Percentiles rank a stretch among this genome's conserved stretches.
These are phyloP conservation scores for Bedellia somnulentella DNA, from an alignment of 2,888 invertebrate species.

Conservation along the genomic window DNA sequence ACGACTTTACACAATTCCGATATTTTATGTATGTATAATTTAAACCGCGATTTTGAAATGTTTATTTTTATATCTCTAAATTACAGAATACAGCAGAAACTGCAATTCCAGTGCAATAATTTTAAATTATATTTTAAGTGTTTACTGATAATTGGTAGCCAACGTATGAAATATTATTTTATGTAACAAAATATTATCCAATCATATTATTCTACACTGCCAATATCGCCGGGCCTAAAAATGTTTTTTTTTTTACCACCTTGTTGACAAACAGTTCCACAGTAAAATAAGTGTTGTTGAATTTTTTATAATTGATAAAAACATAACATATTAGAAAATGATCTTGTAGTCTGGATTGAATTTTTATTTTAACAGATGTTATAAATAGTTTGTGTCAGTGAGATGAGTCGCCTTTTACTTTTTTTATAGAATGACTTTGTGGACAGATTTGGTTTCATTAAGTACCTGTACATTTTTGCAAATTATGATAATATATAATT, in stretches of 20 bases:
- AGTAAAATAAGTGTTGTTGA: constrained; percentile 58
- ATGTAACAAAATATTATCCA: constrained; percentile 1
- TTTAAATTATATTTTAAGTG: too few species aligned
- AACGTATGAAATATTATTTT: constrained; percentile 43
- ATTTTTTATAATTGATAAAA: constrained; percentile 53
- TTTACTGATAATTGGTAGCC: constrained; percentile 62
- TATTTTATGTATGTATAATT: too few species aligned
- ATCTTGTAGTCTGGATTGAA: constrained; percentile 62
- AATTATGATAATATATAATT: too few species aligned
- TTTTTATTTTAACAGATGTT: constrained; percentile 56
- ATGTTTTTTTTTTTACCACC: constrained; percentile 27
- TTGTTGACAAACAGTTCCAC: constrained; percentile 53
- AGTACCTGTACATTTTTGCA: too few species aligned
- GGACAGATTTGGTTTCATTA: too few species aligned
- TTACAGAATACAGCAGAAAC: too few species aligned
- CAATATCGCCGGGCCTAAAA: constrained; percentile 44
- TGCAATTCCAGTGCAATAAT: constrained; percentile 52
- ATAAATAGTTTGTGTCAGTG: too few species aligned
- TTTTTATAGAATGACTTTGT: too few species aligned
- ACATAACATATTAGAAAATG: constrained; percentile 46
- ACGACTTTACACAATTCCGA: too few species aligned
- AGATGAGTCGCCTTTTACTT: constrained; percentile 36
- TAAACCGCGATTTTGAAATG: too few species aligned
- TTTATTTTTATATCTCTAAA: too few species aligned
- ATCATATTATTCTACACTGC: constrained; percentile 29